phyloP scores from a whole-genome alignment of 2,113 vertebrate genomes.

The Caracal caracal region DNA sequence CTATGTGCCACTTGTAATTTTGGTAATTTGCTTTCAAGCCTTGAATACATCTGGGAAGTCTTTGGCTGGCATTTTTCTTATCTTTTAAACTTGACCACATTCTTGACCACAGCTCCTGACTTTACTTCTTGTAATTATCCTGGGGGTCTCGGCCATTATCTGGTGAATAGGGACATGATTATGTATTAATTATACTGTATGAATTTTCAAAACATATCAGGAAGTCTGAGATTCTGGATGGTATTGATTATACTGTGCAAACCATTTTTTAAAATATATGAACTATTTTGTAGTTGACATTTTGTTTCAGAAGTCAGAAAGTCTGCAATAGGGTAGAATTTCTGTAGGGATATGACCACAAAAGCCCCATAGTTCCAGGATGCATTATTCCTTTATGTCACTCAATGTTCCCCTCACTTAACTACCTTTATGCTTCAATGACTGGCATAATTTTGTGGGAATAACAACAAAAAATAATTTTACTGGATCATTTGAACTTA shows the following conservation, averaged over 20 bases:
- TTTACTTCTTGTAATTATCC: background rate
- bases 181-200: background rate
- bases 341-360: background rate
- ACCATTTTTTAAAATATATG: background rate
- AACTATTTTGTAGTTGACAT: background rate
- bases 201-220: background rate
- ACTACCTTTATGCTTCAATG: conserved; percentile 35
- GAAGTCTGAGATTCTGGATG: background rate
- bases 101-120: background rate
- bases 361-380: background rate
- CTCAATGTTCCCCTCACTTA: background rate
- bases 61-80: background rate
- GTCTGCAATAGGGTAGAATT: background rate
- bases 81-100: background rate
- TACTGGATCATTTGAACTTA: conserved; percentile 71
- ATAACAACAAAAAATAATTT: conserved; percentile 58
- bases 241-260: background rate
- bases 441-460: background rate
- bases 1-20: background rate
- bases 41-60: background rate
- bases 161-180: background rate
- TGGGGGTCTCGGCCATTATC: background rate
- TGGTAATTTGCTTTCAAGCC: background rate
- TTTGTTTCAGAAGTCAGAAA: background rate
- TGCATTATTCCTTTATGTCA: background rate